Base-by-base conservation (phyloP, 2,888 invertebrate genomes). In the Trichogramma dendrolimi region DNA sequence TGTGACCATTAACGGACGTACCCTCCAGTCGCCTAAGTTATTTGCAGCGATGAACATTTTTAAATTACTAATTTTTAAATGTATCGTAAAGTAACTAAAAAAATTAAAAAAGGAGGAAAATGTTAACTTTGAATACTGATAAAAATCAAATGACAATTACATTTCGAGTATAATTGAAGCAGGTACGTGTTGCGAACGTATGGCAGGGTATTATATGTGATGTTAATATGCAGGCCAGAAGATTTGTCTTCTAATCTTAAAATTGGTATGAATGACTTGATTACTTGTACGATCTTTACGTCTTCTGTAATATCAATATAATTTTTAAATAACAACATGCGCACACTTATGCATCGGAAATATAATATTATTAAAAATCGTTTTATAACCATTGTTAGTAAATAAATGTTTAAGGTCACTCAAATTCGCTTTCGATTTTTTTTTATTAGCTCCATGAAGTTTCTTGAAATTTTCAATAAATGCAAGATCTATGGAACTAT, bases 111-210 rank as follows among this genome's bases (percentile, higher is more conserved):
- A 42, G 42, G 38, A 42, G 41, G 14, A 49, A 49, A 49, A 14
- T 8, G 2, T 51, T 48, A 11, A 3, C 2, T 48, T 11, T 46
- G 10, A 4, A 51, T 8, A 5, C 10, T 51, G 4, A 38, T 11
- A 4, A 11, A 2, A 39, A 27, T 27, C 27, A 55, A 55, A 27
- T 14, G n/a, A 46, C n/a, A 41, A n/a, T 44, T 59, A 59, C 59
- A 41, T 59, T 42, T 10, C 5, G 59, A 59, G 48, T 59, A 59
- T 7, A n/a, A 38, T 42, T 48, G 46, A 4, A 53, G 38, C 6
- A 59, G 48, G 11, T 59, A n/a, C 5, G 59, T 50, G 14, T 59
- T 53, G 2, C n/a, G 8, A 48, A 59, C 54, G 48, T 53, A 48
- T 4, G 5, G 6, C 6, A 46, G 47, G 8, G 6, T n/a, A 48